phyloP scores from a whole-genome alignment of 64 coral and sea anemone species.

The Montipora capricornis region DNA sequence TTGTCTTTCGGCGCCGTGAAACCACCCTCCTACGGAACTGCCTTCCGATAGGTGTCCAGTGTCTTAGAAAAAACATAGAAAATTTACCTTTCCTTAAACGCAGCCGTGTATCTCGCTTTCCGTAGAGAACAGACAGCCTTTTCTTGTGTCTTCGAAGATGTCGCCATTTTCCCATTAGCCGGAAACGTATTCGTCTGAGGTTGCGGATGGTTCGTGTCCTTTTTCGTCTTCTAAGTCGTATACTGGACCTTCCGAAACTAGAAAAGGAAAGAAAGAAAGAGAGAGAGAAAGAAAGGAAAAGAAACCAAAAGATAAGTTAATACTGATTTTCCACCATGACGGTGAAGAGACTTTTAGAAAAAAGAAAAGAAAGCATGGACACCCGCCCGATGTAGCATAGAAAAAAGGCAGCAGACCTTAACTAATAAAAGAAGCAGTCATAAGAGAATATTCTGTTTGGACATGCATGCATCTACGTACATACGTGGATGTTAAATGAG shows the following conservation, averaged over 20 bases:
- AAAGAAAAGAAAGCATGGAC: no score
- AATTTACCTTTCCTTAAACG: background rate
- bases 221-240: background rate
- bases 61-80: background rate
- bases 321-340: no score
- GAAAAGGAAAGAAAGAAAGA: background rate
- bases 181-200: background rate
- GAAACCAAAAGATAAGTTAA: no score
- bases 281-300: no score
- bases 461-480: no score
- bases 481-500: no score
- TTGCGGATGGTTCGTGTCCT: background rate
- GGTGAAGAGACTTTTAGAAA: no score
- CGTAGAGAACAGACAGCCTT: background rate
- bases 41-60: background rate
- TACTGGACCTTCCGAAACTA: background rate
- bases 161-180: background rate
- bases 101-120: background rate
- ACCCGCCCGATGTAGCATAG: no score
- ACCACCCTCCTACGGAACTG: background rate
- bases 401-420: no score
- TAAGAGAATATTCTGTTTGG: no score
- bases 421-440: no score
- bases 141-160: no score
- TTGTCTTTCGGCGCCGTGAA: background rate